Conservation (phyloP, 2,888 invertebrate genomes). For the Andrena hattorfiana region DNA sequence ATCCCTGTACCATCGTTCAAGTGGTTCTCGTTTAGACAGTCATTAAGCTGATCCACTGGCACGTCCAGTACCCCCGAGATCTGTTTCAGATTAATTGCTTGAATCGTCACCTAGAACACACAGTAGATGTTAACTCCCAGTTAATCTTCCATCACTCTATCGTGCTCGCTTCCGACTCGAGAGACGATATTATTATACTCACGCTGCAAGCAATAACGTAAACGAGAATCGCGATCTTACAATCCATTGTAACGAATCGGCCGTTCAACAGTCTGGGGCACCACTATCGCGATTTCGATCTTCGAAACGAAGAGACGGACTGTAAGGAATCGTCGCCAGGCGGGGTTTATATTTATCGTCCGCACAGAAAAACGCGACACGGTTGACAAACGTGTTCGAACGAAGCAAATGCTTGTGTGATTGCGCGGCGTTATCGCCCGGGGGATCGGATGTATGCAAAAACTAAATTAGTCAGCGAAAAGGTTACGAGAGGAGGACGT, state of each 20-base stretch:
- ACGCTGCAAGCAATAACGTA: conserved; percentile 8
- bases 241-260: background rate
- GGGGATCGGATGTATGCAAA: background rate
- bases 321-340: background rate
- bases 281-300: background rate
- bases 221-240: conserved; percentile 1
- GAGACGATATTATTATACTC: background rate
- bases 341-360: conserved; percentile 36
- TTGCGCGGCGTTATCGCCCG: background rate
- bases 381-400: conserved; percentile 28
- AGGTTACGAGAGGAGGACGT: background rate
- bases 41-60: background rate
- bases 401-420: conserved; percentile 5
- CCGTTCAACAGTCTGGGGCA: no score
- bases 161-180: no score
- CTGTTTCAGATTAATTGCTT: background rate
- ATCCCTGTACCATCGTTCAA: background rate
- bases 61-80: background rate
- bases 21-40: background rate
- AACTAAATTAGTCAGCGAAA: conserved; percentile 37
- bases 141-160: no score
- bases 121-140: background rate
- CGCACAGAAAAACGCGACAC: background rate
- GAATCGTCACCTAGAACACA: background rate
- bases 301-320: background rate